Evolutionary conservation across 1,140 invertebrate species (phyloP).

Genomic region (Listronotus bonariensis): DNA sequence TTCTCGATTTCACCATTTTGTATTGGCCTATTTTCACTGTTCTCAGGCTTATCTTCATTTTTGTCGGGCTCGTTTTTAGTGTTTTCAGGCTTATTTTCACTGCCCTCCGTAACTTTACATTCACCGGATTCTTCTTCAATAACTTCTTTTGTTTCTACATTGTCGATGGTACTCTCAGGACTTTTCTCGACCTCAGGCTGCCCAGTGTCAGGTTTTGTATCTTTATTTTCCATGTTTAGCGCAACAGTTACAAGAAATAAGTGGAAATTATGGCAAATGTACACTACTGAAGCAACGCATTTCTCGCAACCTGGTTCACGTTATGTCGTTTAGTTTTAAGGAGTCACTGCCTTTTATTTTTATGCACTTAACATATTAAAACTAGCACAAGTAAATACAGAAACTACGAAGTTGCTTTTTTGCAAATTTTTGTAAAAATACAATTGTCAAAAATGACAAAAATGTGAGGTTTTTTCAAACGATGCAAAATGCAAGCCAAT

Average conservation of each 20-base stretch:
- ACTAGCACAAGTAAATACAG: neutral
- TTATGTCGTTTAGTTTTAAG: conserved; percentile 15
- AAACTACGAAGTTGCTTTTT: conserved; percentile 3
- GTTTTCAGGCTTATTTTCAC: neutral
- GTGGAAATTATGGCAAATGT: neutral
- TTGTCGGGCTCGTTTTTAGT: neutral
- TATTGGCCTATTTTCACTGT: neutral
- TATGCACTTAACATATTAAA: neutral
- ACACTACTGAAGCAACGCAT: conserved; percentile 7
- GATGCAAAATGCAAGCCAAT: neutral
- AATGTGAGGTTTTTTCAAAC: conserved; percentile 11
- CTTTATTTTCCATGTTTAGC: conserved; percentile 17
- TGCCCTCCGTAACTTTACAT: neutral
- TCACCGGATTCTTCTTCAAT: neutral
- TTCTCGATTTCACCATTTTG: conserved; percentile 3
- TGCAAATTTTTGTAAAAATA: conserved; percentile 11
- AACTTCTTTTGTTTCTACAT: conserved; percentile 6
- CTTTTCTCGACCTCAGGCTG: conserved; percentile 1
- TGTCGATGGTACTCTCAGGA: neutral
- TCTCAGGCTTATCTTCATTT: neutral
- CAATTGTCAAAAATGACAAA: conserved; percentile 13
- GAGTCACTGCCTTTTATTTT: conserved; percentile 7
- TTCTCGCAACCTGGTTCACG: conserved; percentile 13
- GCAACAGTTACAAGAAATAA: neutral
- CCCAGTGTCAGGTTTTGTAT: neutral